Evolutionary conservation across 1,140 invertebrate species (phyloP), one percentile per base, ranked within the genome.

Genomic region (Cydia amplana): DNA sequence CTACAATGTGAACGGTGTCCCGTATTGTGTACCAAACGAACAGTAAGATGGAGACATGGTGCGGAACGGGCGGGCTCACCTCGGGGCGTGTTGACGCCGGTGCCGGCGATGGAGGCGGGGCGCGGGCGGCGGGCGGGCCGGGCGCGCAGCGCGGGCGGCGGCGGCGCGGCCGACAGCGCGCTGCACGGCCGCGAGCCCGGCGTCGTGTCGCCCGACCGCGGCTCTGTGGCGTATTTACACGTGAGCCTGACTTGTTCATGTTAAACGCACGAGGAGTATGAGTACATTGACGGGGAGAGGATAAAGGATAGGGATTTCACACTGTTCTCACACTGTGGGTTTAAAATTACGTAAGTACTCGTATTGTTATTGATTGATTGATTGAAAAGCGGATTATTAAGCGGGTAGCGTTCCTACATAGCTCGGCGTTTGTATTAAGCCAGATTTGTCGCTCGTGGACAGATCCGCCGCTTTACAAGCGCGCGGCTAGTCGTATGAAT

Each of bases 61-160:
- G 7, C 20, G 20, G n/a, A 9, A 0, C 2, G 0, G 36, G 5
- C 2, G 18, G 55, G 36, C 70, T 83, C 83, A 92, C 90, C 89
- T 90, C 86, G 78, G 3, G 89, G 91, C 83, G 94, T 93, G 92
- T 96, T 95, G 88, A 97, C 95, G 77, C 96, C 96, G 77, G 97
- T 97, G 84, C 96, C 96, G 81, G 97, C 97, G 85, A 98, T 97
- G 92, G 96, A 97, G 83, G 96, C 95, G 79, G 97, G 97, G 75
- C 97, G 94, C 67, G 95, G 96, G 86, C 95, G 94, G 79, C 96
- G 93, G 75, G 95, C 94, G 40, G 93, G 87, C 65, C 94, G 93
- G 80, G 95, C 93, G 80, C 94, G 85, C 18, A 87, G 81, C 32
- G 90, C 89, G 78, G 83, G 32, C 32, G 32, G 5, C 1, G 3